These are phyloP conservation scores for Papilio aristodemus DNA, from an alignment of 1,140 invertebrate species.

Conservation along the genomic window DNA sequence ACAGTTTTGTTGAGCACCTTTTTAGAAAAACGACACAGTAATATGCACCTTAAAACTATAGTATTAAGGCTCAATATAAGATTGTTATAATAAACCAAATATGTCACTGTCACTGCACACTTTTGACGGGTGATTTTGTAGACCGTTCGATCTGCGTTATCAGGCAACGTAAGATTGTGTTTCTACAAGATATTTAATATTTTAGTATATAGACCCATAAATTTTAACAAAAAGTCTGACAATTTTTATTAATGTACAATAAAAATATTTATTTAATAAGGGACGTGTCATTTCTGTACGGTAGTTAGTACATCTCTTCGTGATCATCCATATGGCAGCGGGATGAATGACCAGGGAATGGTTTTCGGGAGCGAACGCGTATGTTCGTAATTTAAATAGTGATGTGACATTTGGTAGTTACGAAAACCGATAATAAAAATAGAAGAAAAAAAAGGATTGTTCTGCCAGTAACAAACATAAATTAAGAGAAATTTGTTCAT, in stretches of 20 bases:
- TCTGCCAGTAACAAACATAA: not conserved
- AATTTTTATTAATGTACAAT: not conserved
- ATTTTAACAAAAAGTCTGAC: too few relatives aligned
- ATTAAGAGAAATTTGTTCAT: not conserved
- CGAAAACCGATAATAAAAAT: not conserved
- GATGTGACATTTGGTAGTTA: slow-evolving; percentile 33
- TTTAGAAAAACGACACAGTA: too few relatives aligned
- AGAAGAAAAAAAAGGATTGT: not conserved
- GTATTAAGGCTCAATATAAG: too few relatives aligned
- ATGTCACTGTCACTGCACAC: too few relatives aligned
- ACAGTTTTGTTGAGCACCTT: too few relatives aligned
- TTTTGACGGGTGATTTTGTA: too few relatives aligned
- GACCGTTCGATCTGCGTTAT: too few relatives aligned
- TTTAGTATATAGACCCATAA: too few relatives aligned
- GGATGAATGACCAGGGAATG: slow-evolving; percentile 69
- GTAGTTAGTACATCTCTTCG: slow-evolving; percentile 41
- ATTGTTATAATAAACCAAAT: too few relatives aligned
- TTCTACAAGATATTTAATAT: too few relatives aligned
- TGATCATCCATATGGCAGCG: slow-evolving; percentile 63
- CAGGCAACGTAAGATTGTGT: too few relatives aligned
- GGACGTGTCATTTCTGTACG: slow-evolving; percentile 57
- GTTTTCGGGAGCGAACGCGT: slow-evolving; percentile 55
- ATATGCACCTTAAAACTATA: too few relatives aligned
- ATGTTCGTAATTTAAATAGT: slow-evolving; percentile 58
- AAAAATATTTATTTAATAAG: slow-evolving; percentile 35